A percentile compares a stretch with the other conserved stretches of the same genome.
These are phyloP conservation scores for Bos taurus DNA, from an alignment of 2,113 vertebrate genomes.

Conservation along the genomic window DNA sequence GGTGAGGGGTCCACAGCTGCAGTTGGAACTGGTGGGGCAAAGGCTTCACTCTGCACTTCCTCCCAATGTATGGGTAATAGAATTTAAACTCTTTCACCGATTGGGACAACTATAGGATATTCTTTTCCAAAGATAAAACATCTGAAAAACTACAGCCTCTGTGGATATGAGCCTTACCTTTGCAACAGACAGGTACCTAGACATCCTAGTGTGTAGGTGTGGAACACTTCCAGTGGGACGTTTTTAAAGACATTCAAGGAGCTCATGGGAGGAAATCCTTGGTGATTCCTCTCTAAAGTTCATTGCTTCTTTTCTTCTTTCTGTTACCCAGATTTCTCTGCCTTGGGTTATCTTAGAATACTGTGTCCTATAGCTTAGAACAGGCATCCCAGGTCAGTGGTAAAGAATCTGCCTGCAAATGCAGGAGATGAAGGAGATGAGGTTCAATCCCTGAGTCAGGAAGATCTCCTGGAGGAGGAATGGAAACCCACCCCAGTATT, in stretches of 20 bases:
- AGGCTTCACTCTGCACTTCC: not conserved
- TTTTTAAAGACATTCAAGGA: not conserved
- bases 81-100: not conserved
- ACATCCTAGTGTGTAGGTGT: accelerated
- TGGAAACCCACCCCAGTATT: not conserved
- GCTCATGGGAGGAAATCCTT: not conserved
- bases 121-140: not conserved
- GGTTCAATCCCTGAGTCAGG: not conserved
- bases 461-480: not conserved
- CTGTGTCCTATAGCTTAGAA: not conserved
- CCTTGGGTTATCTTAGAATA: not conserved
- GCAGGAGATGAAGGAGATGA: not conserved
- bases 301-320: not conserved
- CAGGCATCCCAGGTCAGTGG: not conserved
- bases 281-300: not conserved
- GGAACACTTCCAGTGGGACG: not conserved
- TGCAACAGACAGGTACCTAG: too few relatives aligned
- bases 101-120: not conserved
- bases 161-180: not conserved
- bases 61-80: not conserved
- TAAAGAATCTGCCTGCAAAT: not conserved
- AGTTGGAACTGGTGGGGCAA: accelerated
- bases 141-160: too few relatives aligned
- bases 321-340: not conserved
- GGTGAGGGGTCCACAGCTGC: not conserved